These are phyloP conservation scores for Mycetomoellerius zeteki DNA, from an alignment of 1,140 invertebrate species.

Conservation along the genomic window DNA sequence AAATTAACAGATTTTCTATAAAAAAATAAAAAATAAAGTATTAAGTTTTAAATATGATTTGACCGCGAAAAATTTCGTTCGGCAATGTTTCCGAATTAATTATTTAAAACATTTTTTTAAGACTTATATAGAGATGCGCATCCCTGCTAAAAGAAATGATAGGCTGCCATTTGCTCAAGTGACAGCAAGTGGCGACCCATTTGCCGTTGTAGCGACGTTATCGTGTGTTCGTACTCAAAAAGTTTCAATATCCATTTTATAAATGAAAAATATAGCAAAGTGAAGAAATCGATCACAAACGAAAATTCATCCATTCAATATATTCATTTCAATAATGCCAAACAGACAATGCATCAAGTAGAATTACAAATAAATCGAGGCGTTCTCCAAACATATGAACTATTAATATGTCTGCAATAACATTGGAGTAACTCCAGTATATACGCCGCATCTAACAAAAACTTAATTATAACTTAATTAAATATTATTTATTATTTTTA, in stretches of 20 bases:
- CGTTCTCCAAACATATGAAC: not conserved
- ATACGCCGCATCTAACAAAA: too few relatives aligned
- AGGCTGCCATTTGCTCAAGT: not conserved
- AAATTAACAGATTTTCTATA: not conserved
- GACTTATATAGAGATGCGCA: not conserved
- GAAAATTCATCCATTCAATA: not conserved
- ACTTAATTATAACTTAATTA: too few relatives aligned
- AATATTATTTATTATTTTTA: too few relatives aligned
- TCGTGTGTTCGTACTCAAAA: not conserved
- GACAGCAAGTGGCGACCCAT: conserved; percentile 13
- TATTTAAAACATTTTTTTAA: conserved; percentile 17
- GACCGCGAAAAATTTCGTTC: not conserved
- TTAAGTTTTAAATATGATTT: not conserved
- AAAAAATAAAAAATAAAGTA: not conserved
- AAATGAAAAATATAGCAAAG: conserved; percentile 13
- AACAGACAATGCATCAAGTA: not conserved
- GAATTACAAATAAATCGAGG: not conserved
- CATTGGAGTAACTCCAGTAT: too few relatives aligned
- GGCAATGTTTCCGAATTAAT: not conserved
- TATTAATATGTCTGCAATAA: not conserved
- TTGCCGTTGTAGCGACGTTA: not conserved
- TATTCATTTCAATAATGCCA: not conserved
- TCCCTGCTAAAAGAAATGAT: conserved; percentile 9
- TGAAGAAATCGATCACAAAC: conserved; percentile 12
- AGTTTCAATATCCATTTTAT: not conserved